Base-by-base conservation (phyloP, 2,888 invertebrate genomes). In the Sphaerophoria rueppellii region DNA sequence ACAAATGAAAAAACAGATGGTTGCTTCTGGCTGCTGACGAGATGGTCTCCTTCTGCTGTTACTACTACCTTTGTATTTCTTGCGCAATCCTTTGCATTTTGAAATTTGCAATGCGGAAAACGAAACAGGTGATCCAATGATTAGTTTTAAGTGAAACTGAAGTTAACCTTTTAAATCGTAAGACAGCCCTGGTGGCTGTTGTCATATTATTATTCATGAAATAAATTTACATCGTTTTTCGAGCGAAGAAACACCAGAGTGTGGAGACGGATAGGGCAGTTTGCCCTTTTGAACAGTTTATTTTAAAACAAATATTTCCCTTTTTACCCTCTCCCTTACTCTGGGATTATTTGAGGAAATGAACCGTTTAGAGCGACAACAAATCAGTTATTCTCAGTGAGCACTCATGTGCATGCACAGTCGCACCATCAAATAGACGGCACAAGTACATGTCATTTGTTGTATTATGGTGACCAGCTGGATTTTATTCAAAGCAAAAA, bases 341-440 rank as follows among this genome's bases (percentile, higher is more conserved):
- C 24, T 2, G 24, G 2, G 37, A 70, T 46, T 54, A 58, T 48
- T 77, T 52, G 74, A 76, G 85, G 85, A 81, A 85, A 81, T 85
- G 85, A 81, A 46, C 85, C 85, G 73, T 85, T 85, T 85, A 85
- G 24, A 74, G 81, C 70, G 85, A 85, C 76, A 81, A 77, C 81
- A 85, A 85, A 85, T 85, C 85, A 81, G 76, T 73, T 77, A 85
- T 83, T 77, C 72, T 43, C 16, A 61, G 55, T 52, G 69, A 43
- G 69, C 76, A 60, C 70, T 65, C 58, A 70, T 81, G 85, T 73
- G 67, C 65, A 35, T 67, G 55, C 57, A n/a, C 57, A 37, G 16
- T 52, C 60, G 24, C 34, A 37, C 46, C 6, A 35, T 50, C 37
- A 60, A 40, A 55, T 52, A 73, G 34, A 40, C 16, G 24, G 16